A percentile compares a stretch with the other conserved stretches of the same genome.
Evolutionary conservation across 2,113 vertebrate species (phyloP).

Genomic region (Misgurnus anguillicaudatus): DNA sequence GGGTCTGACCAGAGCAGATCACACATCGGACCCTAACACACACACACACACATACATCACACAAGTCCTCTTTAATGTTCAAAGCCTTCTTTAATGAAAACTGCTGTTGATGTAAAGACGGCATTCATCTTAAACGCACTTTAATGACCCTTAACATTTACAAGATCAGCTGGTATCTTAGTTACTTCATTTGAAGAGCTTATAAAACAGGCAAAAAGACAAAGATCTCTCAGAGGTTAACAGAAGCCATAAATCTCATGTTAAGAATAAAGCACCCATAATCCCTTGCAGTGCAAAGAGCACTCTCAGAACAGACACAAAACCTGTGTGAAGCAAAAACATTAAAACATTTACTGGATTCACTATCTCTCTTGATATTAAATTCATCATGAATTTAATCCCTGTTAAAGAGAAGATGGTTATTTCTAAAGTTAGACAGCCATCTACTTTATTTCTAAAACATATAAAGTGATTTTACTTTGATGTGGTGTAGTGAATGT

Average conservation of each 20-base stretch:
- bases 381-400: too few relatives aligned
- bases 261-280: background rate
- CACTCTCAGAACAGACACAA: too few relatives aligned
- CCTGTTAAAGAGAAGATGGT: too few relatives aligned
- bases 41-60: background rate
- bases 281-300: too few relatives aligned
- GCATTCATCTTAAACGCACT: background rate
- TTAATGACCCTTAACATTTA: background rate
- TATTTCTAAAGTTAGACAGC: too few relatives aligned
- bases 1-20: constrained; percentile 92
- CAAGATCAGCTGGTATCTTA: background rate
- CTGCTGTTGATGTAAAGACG: background rate
- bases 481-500: background rate
- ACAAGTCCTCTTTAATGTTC: background rate
- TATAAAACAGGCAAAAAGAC: background rate
- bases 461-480: too few relatives aligned
- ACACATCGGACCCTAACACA: constrained; percentile 86
- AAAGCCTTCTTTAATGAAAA: background rate
- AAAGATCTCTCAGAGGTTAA: background rate
- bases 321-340: too few relatives aligned
- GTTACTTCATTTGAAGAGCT: background rate
- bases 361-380: too few relatives aligned
- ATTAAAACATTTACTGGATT: too few relatives aligned
- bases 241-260: background rate
- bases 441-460: too few relatives aligned